phyloP scores from a whole-genome alignment of 2,888 invertebrate genomes.

The Sussaba pulchella region DNA sequence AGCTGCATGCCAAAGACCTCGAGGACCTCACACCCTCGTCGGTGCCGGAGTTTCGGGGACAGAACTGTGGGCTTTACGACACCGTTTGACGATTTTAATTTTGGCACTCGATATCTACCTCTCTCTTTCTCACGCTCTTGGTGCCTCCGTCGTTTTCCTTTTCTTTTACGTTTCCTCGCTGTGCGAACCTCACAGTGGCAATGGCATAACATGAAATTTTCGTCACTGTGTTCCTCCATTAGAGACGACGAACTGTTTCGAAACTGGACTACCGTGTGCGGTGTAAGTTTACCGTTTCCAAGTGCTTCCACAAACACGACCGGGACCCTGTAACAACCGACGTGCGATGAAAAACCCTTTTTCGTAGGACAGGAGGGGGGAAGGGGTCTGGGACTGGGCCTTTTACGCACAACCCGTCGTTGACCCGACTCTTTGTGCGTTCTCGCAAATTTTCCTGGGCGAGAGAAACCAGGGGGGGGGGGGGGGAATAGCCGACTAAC shows the following conservation, averaged over 20 bases:
- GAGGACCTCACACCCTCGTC: background rate
- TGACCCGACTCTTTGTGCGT: too few relatives aligned
- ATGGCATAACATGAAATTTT: conserved; percentile 47
- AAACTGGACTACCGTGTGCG: conserved; percentile 71
- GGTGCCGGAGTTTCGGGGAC: background rate
- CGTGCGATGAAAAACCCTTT: conserved; percentile 34
- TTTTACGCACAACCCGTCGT: too few relatives aligned
- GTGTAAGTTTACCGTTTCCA: background rate
- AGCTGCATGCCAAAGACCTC: background rate
- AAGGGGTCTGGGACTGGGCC: background rate
- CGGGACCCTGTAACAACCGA: background rate
- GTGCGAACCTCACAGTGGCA: too few relatives aligned
- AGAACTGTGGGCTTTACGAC: conserved; percentile 29
- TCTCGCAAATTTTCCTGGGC: too few relatives aligned
- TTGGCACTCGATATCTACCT: conserved; percentile 48
- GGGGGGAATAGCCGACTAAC: too few relatives aligned
- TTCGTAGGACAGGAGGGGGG: too few relatives aligned
- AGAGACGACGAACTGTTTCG: conserved; percentile 60
- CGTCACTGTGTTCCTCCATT: background rate
- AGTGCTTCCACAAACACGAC: background rate
- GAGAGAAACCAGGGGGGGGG: too few relatives aligned
- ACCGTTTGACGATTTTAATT: conserved; percentile 46
- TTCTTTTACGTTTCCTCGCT: background rate
- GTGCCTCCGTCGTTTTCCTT: background rate
- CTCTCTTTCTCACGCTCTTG: background rate